A percentile compares a stretch with the other conserved stretches of the same genome.
Conservation (phyloP, 2,888 invertebrate genomes). For the Fissipunctia ypsillon region DNA sequence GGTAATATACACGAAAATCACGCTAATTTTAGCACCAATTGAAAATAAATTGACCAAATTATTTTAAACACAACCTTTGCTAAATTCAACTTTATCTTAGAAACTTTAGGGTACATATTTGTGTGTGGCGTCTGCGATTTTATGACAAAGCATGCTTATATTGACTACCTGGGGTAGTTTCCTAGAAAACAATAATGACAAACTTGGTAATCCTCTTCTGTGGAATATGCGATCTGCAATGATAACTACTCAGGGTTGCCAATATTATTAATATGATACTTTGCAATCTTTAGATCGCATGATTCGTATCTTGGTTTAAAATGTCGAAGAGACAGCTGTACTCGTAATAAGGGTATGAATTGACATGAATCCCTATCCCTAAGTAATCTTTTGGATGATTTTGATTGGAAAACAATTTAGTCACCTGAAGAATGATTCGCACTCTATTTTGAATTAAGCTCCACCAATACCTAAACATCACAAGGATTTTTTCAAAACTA, state of each 20-base stretch:
- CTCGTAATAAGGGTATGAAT: conserved; percentile 15
- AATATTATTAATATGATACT: conserved; percentile 53
- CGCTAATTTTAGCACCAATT: conserved; percentile 77
- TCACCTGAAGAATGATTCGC: background rate
- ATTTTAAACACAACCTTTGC: conserved; percentile 21
- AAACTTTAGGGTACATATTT: conserved; percentile 60
- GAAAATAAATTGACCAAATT: conserved; percentile 71
- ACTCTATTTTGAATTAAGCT: background rate
- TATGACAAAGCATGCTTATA: conserved; percentile 80
- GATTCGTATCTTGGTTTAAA: conserved; percentile 21
- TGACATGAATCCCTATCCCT: background rate
- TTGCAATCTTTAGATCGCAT: conserved; percentile 25
- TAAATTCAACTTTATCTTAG: conserved; percentile 48
- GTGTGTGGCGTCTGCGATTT: conserved; percentile 54
- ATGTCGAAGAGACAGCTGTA: conserved; percentile 3
- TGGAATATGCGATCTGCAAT: conserved; percentile 86
- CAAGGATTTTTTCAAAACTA: background rate
- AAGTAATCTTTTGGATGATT: background rate
- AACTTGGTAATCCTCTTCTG: conserved; percentile 86
- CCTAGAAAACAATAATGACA: conserved; percentile 87
- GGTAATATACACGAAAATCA: conserved; percentile 73
- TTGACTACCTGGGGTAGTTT: conserved; percentile 86
- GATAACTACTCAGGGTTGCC: conserved; percentile 84
- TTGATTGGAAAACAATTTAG: background rate
- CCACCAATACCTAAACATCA: background rate